Percentiles rank a stretch among this genome's conserved stretches.
These are phyloP conservation scores for Sinella curviseta DNA, from an alignment of 1,140 invertebrate genomes.

Conservation along the genomic window DNA sequence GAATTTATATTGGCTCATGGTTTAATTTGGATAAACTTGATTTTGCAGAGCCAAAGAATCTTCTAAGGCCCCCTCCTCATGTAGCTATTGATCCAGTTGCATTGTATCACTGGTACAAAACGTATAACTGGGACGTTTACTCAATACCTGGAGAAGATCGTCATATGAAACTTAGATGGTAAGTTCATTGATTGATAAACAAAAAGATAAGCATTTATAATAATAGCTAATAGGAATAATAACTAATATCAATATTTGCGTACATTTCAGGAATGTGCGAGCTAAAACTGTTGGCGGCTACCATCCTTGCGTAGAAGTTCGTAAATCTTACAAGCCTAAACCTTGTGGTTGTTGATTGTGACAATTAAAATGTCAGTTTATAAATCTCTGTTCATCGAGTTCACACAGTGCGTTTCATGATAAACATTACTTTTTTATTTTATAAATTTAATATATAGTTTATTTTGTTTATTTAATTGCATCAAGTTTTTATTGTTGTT, in stretches of 20 bases:
- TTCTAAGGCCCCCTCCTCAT: neutral
- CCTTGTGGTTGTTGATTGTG: neutral
- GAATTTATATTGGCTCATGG: too few species aligned
- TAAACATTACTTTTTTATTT: too few species aligned
- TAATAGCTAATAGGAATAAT: neutral
- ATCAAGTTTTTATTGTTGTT: too few species aligned
- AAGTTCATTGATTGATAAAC: neutral
- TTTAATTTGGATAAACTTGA: too few species aligned
- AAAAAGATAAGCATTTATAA: neutral
- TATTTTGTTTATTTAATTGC: too few species aligned
- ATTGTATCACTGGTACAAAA: slow-evolving; percentile 46
- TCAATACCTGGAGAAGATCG: slow-evolving; percentile 43
- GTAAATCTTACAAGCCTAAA: neutral
- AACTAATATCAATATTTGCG: neutral
- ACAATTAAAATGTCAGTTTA: too few species aligned
- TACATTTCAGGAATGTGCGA: slow-evolving; percentile 29
- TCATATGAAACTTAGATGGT: slow-evolving; percentile 45
- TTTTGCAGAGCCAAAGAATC: neutral
- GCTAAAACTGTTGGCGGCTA: slow-evolving; percentile 29
- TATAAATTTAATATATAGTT: too few species aligned
- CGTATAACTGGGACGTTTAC: slow-evolving; percentile 39
- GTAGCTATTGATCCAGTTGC: slow-evolving; percentile 38
- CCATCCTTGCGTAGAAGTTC: slow-evolving; percentile 28
- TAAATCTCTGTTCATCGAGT: too few species aligned
- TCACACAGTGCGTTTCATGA: too few species aligned